Conservation (phyloP, 2,113 vertebrate genomes). For the Gulo gulo region DNA sequence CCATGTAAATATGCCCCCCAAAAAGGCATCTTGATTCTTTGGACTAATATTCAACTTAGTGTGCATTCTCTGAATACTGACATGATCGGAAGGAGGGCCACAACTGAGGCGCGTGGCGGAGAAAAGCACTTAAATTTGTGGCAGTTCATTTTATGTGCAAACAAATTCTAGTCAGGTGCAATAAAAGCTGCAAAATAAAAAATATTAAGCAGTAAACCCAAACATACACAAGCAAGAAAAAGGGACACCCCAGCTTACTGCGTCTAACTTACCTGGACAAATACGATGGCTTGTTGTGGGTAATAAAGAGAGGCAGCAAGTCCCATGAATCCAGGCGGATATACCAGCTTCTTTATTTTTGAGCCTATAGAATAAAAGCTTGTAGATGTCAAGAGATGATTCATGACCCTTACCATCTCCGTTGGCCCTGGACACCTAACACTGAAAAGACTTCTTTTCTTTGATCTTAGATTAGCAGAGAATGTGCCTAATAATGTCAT, state of each 20-base stretch:
- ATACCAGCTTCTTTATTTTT: constrained; percentile 90
- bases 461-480: background rate
- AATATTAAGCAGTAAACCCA: constrained; percentile 38
- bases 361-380: constrained; percentile 86
- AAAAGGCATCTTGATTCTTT: constrained; percentile 17
- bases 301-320: constrained; percentile 93
- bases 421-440: background rate
- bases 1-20: background rate
- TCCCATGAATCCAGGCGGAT: constrained; percentile 89
- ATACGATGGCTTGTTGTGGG: constrained; percentile 89
- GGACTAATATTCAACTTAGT: constrained; percentile 34
- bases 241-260: background rate
- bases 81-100: background rate
- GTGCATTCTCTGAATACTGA: constrained; percentile 10
- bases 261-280: constrained; percentile 88
- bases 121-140: constrained; percentile 46
- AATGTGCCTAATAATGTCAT: background rate
- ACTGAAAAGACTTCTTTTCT: background rate
- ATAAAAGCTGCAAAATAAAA: constrained; percentile 51
- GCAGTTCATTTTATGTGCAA: background rate
- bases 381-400: constrained; percentile 4
- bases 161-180: constrained; percentile 28
- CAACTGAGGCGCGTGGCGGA: background rate
- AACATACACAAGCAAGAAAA: background rate
- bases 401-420: constrained; percentile 32